These are phyloP conservation scores for Ariopsis seemanni DNA, from an alignment of 2,113 vertebrate genomes.

Conservation along the genomic window DNA sequence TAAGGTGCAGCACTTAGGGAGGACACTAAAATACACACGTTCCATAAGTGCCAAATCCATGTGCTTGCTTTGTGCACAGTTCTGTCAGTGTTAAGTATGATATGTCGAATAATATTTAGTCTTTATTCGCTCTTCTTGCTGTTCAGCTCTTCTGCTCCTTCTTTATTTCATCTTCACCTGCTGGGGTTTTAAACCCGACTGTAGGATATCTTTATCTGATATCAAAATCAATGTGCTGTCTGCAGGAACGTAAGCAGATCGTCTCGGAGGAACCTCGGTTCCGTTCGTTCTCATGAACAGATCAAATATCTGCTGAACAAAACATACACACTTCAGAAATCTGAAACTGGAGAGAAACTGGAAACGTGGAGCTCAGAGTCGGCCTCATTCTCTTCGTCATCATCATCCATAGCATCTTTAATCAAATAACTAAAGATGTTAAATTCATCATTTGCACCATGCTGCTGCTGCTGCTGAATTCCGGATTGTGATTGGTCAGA, in stretches of 20 bases:
- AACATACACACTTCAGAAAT: constrained; percentile 13
- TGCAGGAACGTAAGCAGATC: constrained; percentile 8
- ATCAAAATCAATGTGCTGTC: constrained; percentile 25
- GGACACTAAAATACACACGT: not conserved
- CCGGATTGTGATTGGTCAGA: no score
- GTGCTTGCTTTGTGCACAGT: not conserved
- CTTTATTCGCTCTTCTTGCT: not conserved
- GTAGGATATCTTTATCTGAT: not conserved
- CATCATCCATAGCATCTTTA: not conserved
- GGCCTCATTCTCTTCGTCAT: not conserved
- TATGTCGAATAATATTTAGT: not conserved
- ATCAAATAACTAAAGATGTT: not conserved
- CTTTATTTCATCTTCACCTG: not conserved
- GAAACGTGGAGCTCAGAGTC: not conserved
- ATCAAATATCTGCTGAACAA: constrained; percentile 40
- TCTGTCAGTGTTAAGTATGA: not conserved
- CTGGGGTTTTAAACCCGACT: not conserved
- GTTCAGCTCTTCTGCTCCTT: not conserved
- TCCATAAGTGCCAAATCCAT: not conserved
- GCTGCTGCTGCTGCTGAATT: not conserved
- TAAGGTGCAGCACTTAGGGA: no score
- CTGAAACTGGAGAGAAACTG: not conserved
- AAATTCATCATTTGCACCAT: not conserved
- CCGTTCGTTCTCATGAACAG: not conserved
- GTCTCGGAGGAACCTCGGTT: constrained; percentile 22